Conservation (phyloP, 2,113 vertebrate genomes). For the Campylorhamphus procurvoides region DNA sequence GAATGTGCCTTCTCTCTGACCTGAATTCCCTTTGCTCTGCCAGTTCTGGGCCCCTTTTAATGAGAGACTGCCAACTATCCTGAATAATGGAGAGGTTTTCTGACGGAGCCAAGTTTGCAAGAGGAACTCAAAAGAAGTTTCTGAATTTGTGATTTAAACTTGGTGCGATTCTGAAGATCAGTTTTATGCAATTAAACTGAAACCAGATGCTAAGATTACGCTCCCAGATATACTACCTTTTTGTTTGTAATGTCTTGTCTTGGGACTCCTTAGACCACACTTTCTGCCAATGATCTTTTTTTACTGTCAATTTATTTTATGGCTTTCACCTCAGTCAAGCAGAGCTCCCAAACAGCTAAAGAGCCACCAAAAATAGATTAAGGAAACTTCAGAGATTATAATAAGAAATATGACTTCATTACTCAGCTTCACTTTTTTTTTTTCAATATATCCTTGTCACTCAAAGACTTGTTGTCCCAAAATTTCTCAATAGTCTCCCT, state of each 20-base stretch:
- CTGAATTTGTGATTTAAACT: not conserved
- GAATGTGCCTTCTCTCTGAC: not conserved
- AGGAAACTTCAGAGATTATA: not conserved
- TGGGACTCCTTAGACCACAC: not conserved
- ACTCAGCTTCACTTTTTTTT: not conserved
- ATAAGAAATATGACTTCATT: not conserved
- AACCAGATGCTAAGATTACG: not conserved
- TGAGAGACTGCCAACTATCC: not conserved
- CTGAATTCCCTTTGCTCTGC: not conserved
- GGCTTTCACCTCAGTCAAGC: not conserved
- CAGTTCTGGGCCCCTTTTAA: conserved; percentile 10
- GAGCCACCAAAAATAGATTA: not conserved
- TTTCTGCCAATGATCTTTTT: not conserved
- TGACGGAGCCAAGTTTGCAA: not conserved
- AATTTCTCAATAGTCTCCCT: not conserved
- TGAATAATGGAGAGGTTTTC: not conserved
- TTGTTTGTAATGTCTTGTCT: not conserved
- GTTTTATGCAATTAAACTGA: not conserved
- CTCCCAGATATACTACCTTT: not conserved
- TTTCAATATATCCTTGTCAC: not conserved
- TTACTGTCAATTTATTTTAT: not conserved
- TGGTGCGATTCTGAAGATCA: not conserved
- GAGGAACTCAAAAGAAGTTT: not conserved
- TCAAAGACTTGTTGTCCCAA: not conserved
- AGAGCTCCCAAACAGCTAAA: not conserved